A percentile compares a stretch with the other conserved stretches of the same genome.
Conservation (phyloP, 2,888 invertebrate genomes). For the Polyommatus iphigenia region DNA sequence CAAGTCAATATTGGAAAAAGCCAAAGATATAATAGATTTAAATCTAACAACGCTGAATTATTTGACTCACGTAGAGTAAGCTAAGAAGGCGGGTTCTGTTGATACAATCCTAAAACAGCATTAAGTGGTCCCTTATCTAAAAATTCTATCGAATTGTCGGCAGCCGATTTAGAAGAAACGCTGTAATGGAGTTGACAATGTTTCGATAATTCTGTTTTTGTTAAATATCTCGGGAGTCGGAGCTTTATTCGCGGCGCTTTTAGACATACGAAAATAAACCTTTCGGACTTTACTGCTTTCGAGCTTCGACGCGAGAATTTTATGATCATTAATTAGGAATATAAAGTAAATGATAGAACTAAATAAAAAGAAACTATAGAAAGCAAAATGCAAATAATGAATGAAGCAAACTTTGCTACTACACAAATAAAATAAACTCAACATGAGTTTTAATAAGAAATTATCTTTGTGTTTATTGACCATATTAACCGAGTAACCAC, state of each 20-base stretch:
- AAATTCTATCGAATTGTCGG: conserved; percentile 56
- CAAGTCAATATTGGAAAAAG: not conserved
- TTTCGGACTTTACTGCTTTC: not conserved
- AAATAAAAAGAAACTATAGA: not conserved
- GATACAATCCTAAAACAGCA: conserved; percentile 50
- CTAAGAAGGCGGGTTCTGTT: conserved; percentile 41
- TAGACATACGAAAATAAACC: conserved; percentile 37
- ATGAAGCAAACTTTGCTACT: not conserved
- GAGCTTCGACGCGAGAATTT: not conserved
- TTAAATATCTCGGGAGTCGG: conserved; percentile 40
- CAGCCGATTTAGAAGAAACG: conserved; percentile 58
- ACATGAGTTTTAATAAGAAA: too few relatives aligned
- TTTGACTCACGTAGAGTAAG: conserved; percentile 17
- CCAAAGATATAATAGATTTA: not conserved
- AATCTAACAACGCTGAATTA: conserved; percentile 23
- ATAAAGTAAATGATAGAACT: not conserved
- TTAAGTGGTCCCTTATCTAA: conserved; percentile 50
- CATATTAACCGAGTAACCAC: conserved; percentile 33
- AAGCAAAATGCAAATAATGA: not conserved
- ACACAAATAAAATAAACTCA: not conserved
- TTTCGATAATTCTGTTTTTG: conserved; percentile 44
- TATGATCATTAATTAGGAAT: not conserved
- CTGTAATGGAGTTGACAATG: conserved; percentile 49
- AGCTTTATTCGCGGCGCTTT: conserved; percentile 44
- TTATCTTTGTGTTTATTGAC: not conserved